These are phyloP conservation scores for Paedocypris micromegethes DNA, from an alignment of 2,797 vertebrate genomes.

Conservation along the genomic window DNA sequence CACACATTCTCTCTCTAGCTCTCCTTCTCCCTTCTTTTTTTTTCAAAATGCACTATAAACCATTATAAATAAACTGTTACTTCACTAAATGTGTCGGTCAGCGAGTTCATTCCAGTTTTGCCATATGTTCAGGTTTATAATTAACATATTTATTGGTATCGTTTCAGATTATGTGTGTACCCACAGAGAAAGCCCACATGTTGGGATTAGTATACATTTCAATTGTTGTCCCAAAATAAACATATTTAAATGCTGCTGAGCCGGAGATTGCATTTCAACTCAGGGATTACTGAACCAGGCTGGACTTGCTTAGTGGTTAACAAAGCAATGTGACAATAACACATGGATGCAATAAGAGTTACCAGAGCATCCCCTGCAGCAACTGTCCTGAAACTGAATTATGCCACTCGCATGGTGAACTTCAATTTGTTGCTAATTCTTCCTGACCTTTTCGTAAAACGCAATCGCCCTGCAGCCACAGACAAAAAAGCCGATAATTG, in stretches of 20 bases:
- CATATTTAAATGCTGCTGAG: not conserved
- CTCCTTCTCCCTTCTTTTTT: too few species aligned
- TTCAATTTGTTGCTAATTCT: constrained; percentile 52
- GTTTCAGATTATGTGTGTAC: not conserved
- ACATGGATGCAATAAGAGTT: constrained; percentile 39
- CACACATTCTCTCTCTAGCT: too few species aligned
- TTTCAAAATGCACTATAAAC: not conserved
- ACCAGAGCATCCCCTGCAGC: constrained; percentile 27
- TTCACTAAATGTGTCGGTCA: not conserved
- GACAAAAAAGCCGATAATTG: constrained; percentile 67
- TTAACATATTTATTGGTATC: not conserved
- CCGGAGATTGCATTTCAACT: constrained; percentile 14
- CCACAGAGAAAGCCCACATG: not conserved
- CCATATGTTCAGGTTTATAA: not conserved
- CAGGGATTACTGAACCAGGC: constrained; percentile 7
- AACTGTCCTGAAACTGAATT: constrained; percentile 47
- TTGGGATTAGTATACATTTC: not conserved
- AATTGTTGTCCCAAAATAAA: not conserved
- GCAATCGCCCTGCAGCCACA: constrained; percentile 62
- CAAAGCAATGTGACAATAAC: constrained; percentile 9
- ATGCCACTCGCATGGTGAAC: constrained; percentile 40
- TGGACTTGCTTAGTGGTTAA: constrained; percentile 9
- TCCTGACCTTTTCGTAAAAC: constrained; percentile 59
- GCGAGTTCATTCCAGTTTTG: not conserved
- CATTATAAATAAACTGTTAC: too few species aligned